Percentiles rank a stretch among this genome's conserved stretches.
These are phyloP conservation scores for Acleris emargana DNA, from an alignment of 2,888 invertebrate genomes.

Conservation along the genomic window DNA sequence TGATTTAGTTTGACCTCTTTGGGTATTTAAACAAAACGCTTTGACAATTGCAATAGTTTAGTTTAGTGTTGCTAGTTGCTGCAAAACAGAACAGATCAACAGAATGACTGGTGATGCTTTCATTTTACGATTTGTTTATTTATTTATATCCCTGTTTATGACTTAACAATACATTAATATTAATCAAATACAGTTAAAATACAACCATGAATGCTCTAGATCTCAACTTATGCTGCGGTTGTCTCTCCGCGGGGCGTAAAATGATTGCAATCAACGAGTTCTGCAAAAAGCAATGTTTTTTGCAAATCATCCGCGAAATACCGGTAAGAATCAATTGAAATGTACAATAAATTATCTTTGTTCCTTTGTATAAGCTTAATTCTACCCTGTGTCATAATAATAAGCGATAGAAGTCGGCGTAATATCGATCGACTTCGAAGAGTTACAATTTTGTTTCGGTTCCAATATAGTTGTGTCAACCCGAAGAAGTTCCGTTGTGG, in stretches of 20 bases:
- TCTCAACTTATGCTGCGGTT: conserved; percentile 56
- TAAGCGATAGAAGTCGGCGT: not conserved
- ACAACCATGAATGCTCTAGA: conserved; percentile 22
- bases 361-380: too few species aligned
- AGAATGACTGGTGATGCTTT: conserved; percentile 7
- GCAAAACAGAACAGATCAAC: too few species aligned
- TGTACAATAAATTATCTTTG: not conserved
- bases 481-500: conserved; percentile 40
- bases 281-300: conserved; percentile 55
- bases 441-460: not conserved
- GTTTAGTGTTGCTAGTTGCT: too few species aligned
- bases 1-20: not conserved
- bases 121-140: conserved; percentile 16
- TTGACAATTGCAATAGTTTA: not conserved
- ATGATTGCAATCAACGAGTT: conserved; percentile 51
- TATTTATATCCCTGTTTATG: conserved; percentile 11
- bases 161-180: not conserved
- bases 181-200: not conserved
- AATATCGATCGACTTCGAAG: not conserved
- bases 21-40: conserved; percentile 11
- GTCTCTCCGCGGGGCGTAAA: conserved; percentile 60
- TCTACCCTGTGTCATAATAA: not conserved
- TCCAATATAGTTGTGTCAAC: conserved; percentile 41
- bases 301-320: conserved; percentile 59
- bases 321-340: conserved; percentile 47